Evolutionary conservation across 53 echinoderm and acorn worm genomes (phyloP).

Genomic region (Echinarachnius parma): DNA sequence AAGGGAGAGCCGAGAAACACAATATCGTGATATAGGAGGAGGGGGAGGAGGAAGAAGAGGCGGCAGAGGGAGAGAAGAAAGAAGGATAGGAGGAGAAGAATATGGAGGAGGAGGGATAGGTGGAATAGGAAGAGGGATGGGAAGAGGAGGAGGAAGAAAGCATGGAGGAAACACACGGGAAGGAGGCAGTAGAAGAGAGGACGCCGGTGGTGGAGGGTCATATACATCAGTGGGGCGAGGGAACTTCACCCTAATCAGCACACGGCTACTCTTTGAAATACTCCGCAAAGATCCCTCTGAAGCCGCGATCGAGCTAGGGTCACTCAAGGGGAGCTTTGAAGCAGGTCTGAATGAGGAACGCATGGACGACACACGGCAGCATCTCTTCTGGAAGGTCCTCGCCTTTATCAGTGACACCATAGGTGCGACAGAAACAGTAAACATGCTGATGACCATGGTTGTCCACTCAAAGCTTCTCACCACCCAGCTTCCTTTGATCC

Average conservation of each 20-base stretch:
- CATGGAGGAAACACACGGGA: too few species aligned
- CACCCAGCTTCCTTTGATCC: neutral
- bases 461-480: neutral
- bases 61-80: too few species aligned
- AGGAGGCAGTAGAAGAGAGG: too few species aligned
- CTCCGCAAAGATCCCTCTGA: slow-evolving; percentile 21
- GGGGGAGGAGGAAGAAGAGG: too few species aligned
- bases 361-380: neutral
- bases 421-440: slow-evolving; percentile 19
- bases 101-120: too few species aligned
- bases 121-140: too few species aligned
- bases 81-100: too few species aligned
- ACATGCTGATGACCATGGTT: slow-evolving; percentile 15
- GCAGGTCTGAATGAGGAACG: neutral
- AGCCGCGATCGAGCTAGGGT: slow-evolving; percentile 8
- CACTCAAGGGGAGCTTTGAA: neutral
- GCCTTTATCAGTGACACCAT: slow-evolving; percentile 6
- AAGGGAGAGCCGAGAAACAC: too few species aligned
- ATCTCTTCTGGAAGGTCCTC: slow-evolving; percentile 1
- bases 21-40: too few species aligned
- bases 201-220: too few species aligned
- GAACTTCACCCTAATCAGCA: neutral
- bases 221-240: too few species aligned
- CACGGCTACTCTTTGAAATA: neutral
- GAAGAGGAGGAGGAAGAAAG: too few species aligned